phyloP scores from a whole-genome alignment of 2,113 vertebrate genomes.

The Xiphorhynchus elegans region DNA sequence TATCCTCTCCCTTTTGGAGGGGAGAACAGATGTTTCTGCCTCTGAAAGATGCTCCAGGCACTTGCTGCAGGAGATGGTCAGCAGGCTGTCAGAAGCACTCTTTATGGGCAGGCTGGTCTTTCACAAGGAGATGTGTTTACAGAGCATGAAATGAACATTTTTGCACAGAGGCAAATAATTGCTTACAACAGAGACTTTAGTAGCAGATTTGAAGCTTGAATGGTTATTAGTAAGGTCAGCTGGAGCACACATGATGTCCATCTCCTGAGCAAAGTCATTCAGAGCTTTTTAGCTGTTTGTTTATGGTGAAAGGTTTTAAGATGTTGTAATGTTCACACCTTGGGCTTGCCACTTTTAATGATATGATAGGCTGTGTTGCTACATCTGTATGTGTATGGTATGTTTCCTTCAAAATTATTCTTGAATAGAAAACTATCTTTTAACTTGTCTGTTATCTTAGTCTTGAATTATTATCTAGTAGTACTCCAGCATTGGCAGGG shows the following conservation, averaged over 20 bases:
- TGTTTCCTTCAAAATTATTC: neutral
- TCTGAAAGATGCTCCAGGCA: neutral
- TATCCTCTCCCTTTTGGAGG: neutral
- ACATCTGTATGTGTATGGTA: neutral
- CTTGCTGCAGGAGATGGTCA: conserved; percentile 57
- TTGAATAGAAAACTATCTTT: neutral
- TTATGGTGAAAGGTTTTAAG: neutral
- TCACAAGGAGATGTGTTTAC: conserved; percentile 77
- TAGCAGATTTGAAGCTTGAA: conserved; percentile 62
- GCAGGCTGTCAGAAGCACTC: conserved; percentile 61
- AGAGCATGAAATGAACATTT: conserved; percentile 81
- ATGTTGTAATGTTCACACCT: neutral
- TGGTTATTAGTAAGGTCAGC: conserved; percentile 70
- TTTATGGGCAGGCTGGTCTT: conserved; percentile 67
- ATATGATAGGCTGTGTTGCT: neutral
- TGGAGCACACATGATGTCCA: conserved; percentile 25
- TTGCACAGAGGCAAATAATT: conserved; percentile 75
- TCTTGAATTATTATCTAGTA: neutral
- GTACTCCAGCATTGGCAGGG: neutral
- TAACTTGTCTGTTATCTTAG: neutral
- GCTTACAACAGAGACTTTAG: conserved; percentile 62
- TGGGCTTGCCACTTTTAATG: neutral
- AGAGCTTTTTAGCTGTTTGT: neutral
- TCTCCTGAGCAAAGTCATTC: conserved; percentile 30
- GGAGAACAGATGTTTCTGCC: conserved; percentile 19